Evolutionary conservation across 2,888 invertebrate species (phyloP).

Genomic region (Idaea dimidiata): DNA sequence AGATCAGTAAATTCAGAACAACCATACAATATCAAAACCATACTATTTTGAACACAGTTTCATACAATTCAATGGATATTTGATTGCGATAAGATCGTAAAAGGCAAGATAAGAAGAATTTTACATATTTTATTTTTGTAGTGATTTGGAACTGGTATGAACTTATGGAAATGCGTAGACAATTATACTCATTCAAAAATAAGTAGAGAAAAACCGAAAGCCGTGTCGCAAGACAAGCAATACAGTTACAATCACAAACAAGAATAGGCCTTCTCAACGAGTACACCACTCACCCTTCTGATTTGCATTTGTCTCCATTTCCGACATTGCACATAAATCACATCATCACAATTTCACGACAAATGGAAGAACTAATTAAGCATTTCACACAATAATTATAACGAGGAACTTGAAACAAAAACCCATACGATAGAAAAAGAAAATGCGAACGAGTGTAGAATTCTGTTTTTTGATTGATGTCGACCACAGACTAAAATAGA

Average conservation of each 20-base stretch:
- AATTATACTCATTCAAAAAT: slow-evolving; percentile 10
- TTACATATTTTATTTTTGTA: background rate
- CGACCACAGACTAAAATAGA: slow-evolving; percentile 21
- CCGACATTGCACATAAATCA: slow-evolving; percentile 55
- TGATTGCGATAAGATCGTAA: slow-evolving; percentile 6
- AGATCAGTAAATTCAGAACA: background rate
- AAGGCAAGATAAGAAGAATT: slow-evolving; percentile 3
- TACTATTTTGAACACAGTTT: background rate
- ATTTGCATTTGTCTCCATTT: slow-evolving; percentile 75
- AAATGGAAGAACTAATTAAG: slow-evolving; percentile 28
- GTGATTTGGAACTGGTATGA: background rate
- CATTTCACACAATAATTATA: slow-evolving; percentile 28
- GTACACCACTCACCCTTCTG: slow-evolving; percentile 67
- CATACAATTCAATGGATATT: slow-evolving; percentile 21
- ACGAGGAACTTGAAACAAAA: slow-evolving; percentile 28
- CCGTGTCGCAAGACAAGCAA: slow-evolving; percentile 56
- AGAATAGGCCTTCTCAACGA: slow-evolving; percentile 43
- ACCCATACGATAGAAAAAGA: slow-evolving; percentile 40
- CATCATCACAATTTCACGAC: slow-evolving; percentile 61
- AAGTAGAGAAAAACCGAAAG: slow-evolving; percentile 44
- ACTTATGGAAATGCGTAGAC: background rate
- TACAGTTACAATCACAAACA: slow-evolving; percentile 78
- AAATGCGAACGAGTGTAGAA: slow-evolving; percentile 46
- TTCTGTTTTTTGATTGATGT: slow-evolving; percentile 47
- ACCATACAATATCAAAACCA: background rate